These are phyloP conservation scores for Griposia aprilina DNA, from an alignment of 2,888 invertebrate species.

Conservation along the genomic window DNA sequence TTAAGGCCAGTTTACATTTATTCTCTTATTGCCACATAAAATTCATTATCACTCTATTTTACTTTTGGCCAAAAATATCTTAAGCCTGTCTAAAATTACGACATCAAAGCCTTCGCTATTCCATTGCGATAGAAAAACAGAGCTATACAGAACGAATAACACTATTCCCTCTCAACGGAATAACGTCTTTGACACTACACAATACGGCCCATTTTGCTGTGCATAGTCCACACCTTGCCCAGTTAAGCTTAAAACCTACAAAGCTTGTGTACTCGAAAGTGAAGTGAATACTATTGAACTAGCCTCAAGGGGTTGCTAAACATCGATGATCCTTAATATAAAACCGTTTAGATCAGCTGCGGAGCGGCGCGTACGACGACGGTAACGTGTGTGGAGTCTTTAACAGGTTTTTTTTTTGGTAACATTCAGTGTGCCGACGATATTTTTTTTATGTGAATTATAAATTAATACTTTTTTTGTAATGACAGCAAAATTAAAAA, in stretches of 20 bases:
- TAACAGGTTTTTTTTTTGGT: background rate
- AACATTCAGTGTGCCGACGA: background rate
- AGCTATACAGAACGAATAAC: background rate
- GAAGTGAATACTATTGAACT: constrained; percentile 73
- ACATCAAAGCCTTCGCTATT: background rate
- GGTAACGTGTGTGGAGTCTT: constrained; percentile 22
- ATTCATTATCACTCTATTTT: background rate
- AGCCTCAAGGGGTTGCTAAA: constrained; percentile 80
- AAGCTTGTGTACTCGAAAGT: constrained; percentile 68
- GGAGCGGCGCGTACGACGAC: constrained; percentile 62
- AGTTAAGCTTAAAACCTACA: constrained; percentile 55
- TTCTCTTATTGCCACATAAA: background rate
- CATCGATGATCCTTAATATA: constrained; percentile 88
- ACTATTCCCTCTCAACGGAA: background rate
- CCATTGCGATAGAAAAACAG: background rate
- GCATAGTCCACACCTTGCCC: constrained; percentile 44
- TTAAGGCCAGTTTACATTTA: background rate
- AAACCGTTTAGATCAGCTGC: constrained; percentile 77
- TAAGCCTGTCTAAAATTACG: background rate
- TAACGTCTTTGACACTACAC: background rate
- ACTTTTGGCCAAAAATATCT: background rate
- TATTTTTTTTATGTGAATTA: background rate
- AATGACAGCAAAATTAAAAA: background rate
- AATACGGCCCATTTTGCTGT: constrained; percentile 20
- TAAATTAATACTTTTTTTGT: background rate